Percentiles rank a stretch among this genome's conserved stretches.
These are phyloP conservation scores for Danio choprae DNA, from an alignment of 2,797 vertebrate species.

Conservation along the genomic window DNA sequence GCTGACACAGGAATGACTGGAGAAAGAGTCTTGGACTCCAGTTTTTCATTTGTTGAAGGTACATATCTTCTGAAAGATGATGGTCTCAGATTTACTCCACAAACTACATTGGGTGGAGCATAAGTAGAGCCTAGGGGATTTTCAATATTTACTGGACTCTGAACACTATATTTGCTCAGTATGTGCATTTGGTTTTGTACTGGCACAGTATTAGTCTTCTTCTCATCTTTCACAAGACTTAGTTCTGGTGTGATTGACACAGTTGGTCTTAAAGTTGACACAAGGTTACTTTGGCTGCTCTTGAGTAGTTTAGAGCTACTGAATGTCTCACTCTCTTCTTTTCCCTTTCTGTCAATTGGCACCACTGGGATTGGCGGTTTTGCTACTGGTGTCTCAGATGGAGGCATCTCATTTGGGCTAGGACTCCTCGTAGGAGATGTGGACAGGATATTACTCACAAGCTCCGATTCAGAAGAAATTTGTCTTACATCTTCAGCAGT, in stretches of 20 bases:
- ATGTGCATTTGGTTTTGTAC: slow-evolving; percentile 57
- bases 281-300: slow-evolving; percentile 19
- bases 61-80: slow-evolving; percentile 54
- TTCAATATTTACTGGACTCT: slow-evolving; percentile 39
- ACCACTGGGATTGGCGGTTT: slow-evolving; percentile 38
- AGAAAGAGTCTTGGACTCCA: slow-evolving; percentile 22
- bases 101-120: slow-evolving; percentile 21
- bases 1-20: slow-evolving; percentile 32
- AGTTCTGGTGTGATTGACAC: slow-evolving; percentile 3
- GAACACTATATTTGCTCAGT: slow-evolving; percentile 46
- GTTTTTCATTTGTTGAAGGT: slow-evolving; percentile 21
- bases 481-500: slow-evolving; percentile 28
- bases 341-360: slow-evolving; percentile 49
- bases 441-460: slow-evolving; percentile 8
- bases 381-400: slow-evolving; percentile 12
- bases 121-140: slow-evolving; percentile 3
- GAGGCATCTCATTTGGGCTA: slow-evolving; percentile 58
- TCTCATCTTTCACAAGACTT: slow-evolving; percentile 1
- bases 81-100: slow-evolving; percentile 44
- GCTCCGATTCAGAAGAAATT: slow-evolving; percentile 32
- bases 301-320: slow-evolving; percentile 36
- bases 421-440: slow-evolving; percentile 50
- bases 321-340: slow-evolving; percentile 47
- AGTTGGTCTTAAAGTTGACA: background rate
- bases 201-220: slow-evolving; percentile 47